Evolutionary conservation across 2,888 invertebrate species (phyloP), one percentile per base, ranked within the genome.

Genomic region (Myopa tessellatipennis): DNA sequence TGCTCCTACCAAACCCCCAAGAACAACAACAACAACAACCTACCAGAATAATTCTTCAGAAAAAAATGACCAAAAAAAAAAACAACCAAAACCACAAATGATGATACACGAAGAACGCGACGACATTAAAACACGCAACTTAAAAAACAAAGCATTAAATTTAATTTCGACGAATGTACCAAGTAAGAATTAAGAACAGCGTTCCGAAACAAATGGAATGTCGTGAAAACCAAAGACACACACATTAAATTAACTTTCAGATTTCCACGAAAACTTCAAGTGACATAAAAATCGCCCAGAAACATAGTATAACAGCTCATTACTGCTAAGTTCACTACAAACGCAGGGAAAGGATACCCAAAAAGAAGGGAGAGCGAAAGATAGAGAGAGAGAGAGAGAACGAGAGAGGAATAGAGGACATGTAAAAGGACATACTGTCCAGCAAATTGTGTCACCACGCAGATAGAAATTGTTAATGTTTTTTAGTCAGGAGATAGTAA

Each of bases 161-260:
- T 86, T 84, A 85, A 86, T 86, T 86, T 85, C 85, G 82, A 80
- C 84, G 84, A 85, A 84, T 84, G 85, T 84, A 84, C 80, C 77
- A 40, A 79, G 61, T 60, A 45, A 68, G 60, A 58, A 80, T 82
- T 80, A 81, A 81, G 82, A 83, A 81, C 82, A 84, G 68, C 18
- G 6, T 65, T 34, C 61, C 26, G 70, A 45, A 82, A 80, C 71
- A 65, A 72, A 72, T 79, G 69, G 65, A 72, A 71, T 60, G 69
- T 34, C 77, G 77, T 81, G 72, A 77, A 77, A 58, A 69, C 82
- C 14, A 71, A 71, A 74, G 76, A 83, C 80, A 65, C 69, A 76
- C 68, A 55, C 77, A 80, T 81, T 81, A 80, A 79, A 79, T 61
- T 50, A 68, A 79, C 77, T 81, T 79, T 73, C 69, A 79, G 73